Evolutionary conservation across 1,140 invertebrate genomes (phyloP), one percentile per base, ranked within the genome.

Genomic region (Trichoplusia ni): DNA sequence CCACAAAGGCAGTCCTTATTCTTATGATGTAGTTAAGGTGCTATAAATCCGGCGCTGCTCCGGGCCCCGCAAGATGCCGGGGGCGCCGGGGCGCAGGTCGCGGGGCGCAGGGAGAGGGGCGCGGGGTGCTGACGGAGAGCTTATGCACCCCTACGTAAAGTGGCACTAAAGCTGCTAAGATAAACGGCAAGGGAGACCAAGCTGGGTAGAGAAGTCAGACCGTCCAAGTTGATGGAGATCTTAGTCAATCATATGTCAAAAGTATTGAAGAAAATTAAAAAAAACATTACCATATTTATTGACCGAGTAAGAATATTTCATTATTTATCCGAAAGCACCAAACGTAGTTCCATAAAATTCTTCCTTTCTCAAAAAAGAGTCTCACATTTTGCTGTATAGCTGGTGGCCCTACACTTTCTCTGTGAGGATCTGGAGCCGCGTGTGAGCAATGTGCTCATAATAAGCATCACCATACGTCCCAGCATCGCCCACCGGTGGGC

Each of bases 21-120:
- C 44, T 58, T 58, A 58, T 27, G 54, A 58, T 40, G 23, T 38
- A 27, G 25, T 58, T 58, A 58, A 29, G 38, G 54, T 7, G 54
- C 21, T 14, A 58, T 58, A 44, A 58, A 58, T 44, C 54, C 27
- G 54, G 51, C n/a, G 33, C 33, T 11, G 8, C 14, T 9, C 33
- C 5, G 8, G 8, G 33, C 14, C 1, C 33, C 14, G 8, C 33
- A n/a, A n/a, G 33, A 4, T 37, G 33, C 11, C 33, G 33, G 33
- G 6, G 38, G 14, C 13, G 18, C 8, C 16, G n/a, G 14, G 14
- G 33, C 14, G 25, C n/a, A 13, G 14, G 14, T 4, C 7, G 8
- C 5, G 19, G 33, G 46, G 25, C 14, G 9, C 11, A 25, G 9
- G 2, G 25, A 13, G 13, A 7, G 44, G 13, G 6, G 42, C 21